Evolutionary conservation across 2,888 invertebrate species (phyloP), one percentile per base, ranked within the genome.

Genomic region (Agapetus fuscipes): DNA sequence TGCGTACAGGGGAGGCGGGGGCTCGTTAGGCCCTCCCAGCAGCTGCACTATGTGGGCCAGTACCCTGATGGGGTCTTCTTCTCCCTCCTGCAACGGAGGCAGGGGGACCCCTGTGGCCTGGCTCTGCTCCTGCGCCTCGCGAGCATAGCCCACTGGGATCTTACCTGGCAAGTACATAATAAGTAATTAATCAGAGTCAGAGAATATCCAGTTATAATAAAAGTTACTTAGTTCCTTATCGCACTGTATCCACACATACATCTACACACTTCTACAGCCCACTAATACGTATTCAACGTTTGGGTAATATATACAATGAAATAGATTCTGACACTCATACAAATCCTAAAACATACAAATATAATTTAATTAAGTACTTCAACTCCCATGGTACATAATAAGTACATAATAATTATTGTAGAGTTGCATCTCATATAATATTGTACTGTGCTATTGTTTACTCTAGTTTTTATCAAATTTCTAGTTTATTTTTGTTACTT

Each of bases 141-240:
- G 29, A n/a, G 13, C 24, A 14, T 40, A 43, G 3, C 43, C 43
- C 14, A 36, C 26, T 2, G 44, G 44, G 10, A 41, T 40, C 4
- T 13, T 26, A 6, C 30, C 39, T 44, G 32, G 31, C 4, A 38
- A 38, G n/a, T n/a, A n/a, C n/a, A 34, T 13, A 9, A 11, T 17
- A 33, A 5, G 3, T 2, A 30, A 3, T n/a, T n/a, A n/a, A 13
- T 3, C 11, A 30, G 10, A 24, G 7, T 9, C 7, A 9, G 7
- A 24, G 10, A 9, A 7, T 24, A 10, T n/a, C n/a, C n/a, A n/a
- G n/a, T n/a, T n/a, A 29, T 29, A 6, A 29, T 12, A n/a, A 11
- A 9, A 29, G 13, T 11, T 9, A 5, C 11, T 9, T n/a, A 29
- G 5, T 6, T 9, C 5, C n/a, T 7, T 29, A 9, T n/a, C 29